Evolutionary conservation across 2,113 vertebrate species (phyloP).

Genomic region (Hippocampus barbouri): DNA sequence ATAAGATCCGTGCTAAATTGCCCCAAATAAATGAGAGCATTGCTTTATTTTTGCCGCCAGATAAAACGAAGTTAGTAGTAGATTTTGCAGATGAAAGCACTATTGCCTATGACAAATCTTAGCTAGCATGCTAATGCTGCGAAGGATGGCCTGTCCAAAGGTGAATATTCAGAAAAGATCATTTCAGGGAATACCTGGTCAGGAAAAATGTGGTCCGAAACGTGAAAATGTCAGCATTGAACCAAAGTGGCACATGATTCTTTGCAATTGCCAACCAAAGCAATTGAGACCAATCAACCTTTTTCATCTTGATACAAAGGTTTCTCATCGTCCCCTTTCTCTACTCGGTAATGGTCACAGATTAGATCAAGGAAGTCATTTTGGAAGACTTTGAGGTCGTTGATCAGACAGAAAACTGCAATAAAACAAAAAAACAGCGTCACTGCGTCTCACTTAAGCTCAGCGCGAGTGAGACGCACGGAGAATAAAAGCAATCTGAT

Average conservation of each 20-base stretch:
- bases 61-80: slow-evolving; percentile 16
- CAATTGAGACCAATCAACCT: background rate
- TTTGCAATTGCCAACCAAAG: background rate
- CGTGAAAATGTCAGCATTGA: background rate
- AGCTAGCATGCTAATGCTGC: background rate
- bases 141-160: background rate
- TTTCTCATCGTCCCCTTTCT: too few species aligned
- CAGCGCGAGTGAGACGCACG: background rate
- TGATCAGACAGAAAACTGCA: background rate
- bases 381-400: background rate
- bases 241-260: background rate
- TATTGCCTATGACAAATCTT: background rate
- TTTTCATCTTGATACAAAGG: background rate
- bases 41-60: slow-evolving; percentile 36
- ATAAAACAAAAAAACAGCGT: background rate
- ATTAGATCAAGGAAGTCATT: background rate
- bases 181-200: too few species aligned
- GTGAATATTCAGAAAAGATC: background rate
- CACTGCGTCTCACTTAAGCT: background rate
- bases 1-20: slow-evolving; percentile 41
- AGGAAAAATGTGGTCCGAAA: background rate
- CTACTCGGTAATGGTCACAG: too few species aligned
- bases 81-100: slow-evolving; percentile 10
- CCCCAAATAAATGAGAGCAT: slow-evolving; percentile 43
- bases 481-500: background rate